phyloP scores from a whole-genome alignment of 2,888 invertebrate species.

The Volucella zonaria region DNA sequence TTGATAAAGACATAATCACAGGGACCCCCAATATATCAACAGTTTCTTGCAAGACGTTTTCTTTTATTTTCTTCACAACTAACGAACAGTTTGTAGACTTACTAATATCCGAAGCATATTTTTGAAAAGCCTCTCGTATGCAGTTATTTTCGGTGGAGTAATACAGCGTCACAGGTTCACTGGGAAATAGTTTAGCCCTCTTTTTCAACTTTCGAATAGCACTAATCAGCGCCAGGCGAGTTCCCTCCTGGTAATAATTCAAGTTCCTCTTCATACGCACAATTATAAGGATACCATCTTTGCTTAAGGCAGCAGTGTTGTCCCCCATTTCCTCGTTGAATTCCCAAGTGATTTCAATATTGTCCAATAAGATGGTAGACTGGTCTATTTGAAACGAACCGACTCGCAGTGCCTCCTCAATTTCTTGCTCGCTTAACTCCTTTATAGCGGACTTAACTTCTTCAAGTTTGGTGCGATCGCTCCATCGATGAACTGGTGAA shows the following conservation, averaged over 20 bases:
- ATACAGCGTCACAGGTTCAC: slow-evolving; percentile 91
- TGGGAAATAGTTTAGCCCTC: slow-evolving; percentile 93
- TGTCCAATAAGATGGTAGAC: slow-evolving; percentile 1
- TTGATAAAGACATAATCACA: too few species aligned
- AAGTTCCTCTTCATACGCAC: slow-evolving; percentile 90
- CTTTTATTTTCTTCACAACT: too few species aligned
- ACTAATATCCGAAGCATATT: not conserved
- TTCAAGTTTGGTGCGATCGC: not conserved
- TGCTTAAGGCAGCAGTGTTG: not conserved
- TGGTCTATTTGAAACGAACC: not conserved
- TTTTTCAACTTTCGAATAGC: slow-evolving; percentile 96
- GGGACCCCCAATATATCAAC: too few species aligned
- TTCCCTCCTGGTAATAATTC: slow-evolving; percentile 89
- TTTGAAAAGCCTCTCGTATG: slow-evolving; percentile 31
- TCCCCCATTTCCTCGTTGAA: slow-evolving; percentile 1
- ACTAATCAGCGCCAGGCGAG: slow-evolving; percentile 95
- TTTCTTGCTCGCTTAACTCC: slow-evolving; percentile 15
- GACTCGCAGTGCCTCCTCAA: not conserved
- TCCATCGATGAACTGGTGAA: not conserved
- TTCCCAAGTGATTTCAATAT: slow-evolving; percentile 13
- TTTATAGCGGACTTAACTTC: not conserved
- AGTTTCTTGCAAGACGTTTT: too few species aligned
- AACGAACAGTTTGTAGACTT: not conserved
- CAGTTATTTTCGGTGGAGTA: slow-evolving; percentile 81
- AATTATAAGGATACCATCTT: slow-evolving; percentile 86